Percentiles rank a stretch among this genome's conserved stretches.
phyloP scores from a whole-genome alignment of 2,113 vertebrate species.

The Zosterops japonicus region DNA sequence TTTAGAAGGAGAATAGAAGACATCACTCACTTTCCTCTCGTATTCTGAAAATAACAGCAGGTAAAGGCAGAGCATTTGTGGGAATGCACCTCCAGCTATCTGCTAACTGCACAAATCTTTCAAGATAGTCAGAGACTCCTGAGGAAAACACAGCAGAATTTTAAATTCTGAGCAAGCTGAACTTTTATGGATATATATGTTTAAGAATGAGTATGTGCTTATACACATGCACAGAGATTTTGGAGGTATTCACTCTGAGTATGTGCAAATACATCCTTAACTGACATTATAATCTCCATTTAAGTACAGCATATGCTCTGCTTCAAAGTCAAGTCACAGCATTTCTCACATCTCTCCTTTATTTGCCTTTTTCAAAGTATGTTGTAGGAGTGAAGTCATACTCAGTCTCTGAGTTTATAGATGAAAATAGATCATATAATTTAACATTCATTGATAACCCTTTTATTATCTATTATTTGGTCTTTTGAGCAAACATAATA shows the following conservation, averaged over 20 bases:
- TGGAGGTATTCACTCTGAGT: background rate
- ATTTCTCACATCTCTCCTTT: background rate
- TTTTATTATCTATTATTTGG: conserved; percentile 10
- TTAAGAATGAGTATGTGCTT: background rate
- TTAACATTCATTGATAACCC: conserved; percentile 7
- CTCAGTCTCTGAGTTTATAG: background rate
- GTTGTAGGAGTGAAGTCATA: background rate
- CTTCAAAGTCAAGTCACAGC: background rate
- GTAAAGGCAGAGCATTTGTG: conserved; percentile 14
- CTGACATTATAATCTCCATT: background rate
- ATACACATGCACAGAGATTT: background rate
- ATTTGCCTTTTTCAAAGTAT: background rate
- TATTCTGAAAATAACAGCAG: background rate
- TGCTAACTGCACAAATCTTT: background rate
- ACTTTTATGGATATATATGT: background rate
- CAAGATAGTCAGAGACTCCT: background rate
- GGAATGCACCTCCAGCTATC: conserved; percentile 2
- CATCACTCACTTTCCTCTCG: conserved; percentile 5
- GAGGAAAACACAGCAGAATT: background rate
- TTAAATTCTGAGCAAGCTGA: background rate
- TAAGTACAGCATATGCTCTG: background rate
- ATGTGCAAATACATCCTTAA: conserved; percentile 17
- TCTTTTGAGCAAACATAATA: conserved; percentile 24
- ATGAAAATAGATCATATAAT: background rate
- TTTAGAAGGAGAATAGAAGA: background rate